Evolutionary conservation across 2,888 invertebrate genomes (phyloP), one percentile per base, ranked within the genome.

Genomic region (Trichopria drosophilae): DNA sequence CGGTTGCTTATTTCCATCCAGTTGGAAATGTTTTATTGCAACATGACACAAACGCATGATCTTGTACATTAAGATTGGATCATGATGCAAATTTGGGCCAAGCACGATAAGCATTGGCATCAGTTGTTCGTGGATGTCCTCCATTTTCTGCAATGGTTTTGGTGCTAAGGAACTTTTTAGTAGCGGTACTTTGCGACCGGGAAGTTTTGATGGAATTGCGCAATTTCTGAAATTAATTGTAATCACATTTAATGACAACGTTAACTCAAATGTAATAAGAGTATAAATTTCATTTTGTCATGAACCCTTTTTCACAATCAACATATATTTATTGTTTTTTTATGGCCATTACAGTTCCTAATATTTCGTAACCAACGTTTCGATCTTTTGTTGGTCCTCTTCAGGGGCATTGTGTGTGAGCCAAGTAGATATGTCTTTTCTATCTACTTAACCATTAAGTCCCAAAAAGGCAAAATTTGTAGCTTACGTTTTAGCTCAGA

Each of bases 21-120:
- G 59, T 4, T 66, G 61, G 37, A 71, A 71, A 15, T 72, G 69
- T 28, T 71, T 75, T 22, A 75, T 70, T 1, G 68, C 68, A 3
- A 67, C 52, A 35, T 75, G 67, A 57, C 73, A 72, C 23, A 84
- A 67, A 28, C 84, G 77, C 63, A 83, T 79, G 16, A 93, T 75
- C 78, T 98, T 99, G 74, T 92, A 90, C 82, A 97, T 85, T 12
- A 98, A 79, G 55, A 93, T 84, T 1, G 94, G 88, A 78, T 97
- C 93, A 64, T 84, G 83, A 66, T 92, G 88, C 46, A 96, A 79
- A 37, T 94, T 87, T 0, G 97, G 90, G 2, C 98, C 98, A 36
- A 98, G 79, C 9, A 87, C 81, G 53, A 86, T 79, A 13, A 96
- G 79, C 81, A 97, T 93, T 3, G 95, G 93, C 69, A 95, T 84